Conservation (phyloP, 2,113 vertebrate species). For the Taxidea taxus region DNA sequence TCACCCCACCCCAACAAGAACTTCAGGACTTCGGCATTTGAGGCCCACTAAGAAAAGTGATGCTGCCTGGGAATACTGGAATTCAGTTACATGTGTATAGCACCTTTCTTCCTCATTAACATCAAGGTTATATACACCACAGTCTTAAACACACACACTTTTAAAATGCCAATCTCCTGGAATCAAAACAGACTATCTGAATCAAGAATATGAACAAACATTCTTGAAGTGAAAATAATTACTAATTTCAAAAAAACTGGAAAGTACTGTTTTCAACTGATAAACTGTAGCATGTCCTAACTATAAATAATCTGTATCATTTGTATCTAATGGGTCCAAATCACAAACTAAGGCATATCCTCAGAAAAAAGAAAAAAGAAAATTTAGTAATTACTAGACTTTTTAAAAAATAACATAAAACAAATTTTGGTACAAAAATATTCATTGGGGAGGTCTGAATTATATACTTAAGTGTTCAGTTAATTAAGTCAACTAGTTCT, state of each 20-base stretch:
- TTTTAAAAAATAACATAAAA: not conserved
- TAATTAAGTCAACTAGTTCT: conserved; percentile 12
- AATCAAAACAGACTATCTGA: not conserved
- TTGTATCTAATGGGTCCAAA: conserved; percentile 1
- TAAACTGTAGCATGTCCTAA: not conserved
- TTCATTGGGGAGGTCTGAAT: not conserved
- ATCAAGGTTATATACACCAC: not conserved
- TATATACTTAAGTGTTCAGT: conserved; percentile 20
- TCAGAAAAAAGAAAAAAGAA: not conserved
- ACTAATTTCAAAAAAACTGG: conserved; percentile 18
- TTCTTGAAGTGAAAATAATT: conserved; percentile 45
- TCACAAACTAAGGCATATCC: not conserved
- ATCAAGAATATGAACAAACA: conserved; percentile 10
- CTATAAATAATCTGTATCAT: not conserved
- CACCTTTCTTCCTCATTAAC: not conserved
- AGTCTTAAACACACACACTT: not conserved
- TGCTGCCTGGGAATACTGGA: not conserved
- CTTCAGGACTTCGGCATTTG: not conserved
- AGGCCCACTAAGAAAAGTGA: not conserved
- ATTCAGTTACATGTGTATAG: not conserved
- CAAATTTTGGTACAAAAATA: conserved; percentile 34
- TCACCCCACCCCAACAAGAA: not conserved
- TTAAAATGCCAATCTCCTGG: not conserved
- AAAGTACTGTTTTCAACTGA: conserved; percentile 34
- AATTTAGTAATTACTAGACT: not conserved